phyloP scores from a whole-genome alignment of 2,888 invertebrate genomes.

The Eucera pruinosa region DNA sequence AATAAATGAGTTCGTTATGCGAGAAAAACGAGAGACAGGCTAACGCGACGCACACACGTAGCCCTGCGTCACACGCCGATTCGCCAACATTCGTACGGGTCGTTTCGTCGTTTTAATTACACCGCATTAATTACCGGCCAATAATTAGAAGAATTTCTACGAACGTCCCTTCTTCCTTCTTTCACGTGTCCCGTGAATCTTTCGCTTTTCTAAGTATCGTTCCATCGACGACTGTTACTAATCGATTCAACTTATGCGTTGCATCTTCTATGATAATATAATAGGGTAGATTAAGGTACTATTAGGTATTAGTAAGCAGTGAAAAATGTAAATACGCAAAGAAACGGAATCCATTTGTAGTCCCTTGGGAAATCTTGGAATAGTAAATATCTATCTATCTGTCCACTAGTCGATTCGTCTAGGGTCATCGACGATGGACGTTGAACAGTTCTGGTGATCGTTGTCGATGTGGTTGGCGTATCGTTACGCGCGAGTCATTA shows the following conservation, averaged over 20 bases:
- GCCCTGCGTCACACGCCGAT: conserved; percentile 1
- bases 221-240: background rate
- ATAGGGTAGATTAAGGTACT: no score
- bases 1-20: conserved; percentile 62
- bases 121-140: conserved; percentile 47
- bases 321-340: no score
- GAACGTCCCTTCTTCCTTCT: background rate
- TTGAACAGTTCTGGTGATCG: background rate
- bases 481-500: conserved; percentile 10
- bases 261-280: no score
- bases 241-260: no score
- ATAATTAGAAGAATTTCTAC: conserved; percentile 40
- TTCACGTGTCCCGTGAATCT: background rate
- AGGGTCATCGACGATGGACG: no score
- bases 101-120: conserved; percentile 44
- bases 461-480: background rate
- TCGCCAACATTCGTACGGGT: conserved; percentile 30
- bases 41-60: conserved; percentile 43
- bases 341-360: no score
- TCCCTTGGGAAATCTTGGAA: no score
- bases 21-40: conserved; percentile 59
- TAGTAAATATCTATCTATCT: no score
- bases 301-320: no score
- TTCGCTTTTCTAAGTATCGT: background rate
- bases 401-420: no score